Percentiles rank a stretch among this genome's conserved stretches.
Conservation (phyloP, 1,140 invertebrate species). For the Drosophila melanogaster region DNA sequence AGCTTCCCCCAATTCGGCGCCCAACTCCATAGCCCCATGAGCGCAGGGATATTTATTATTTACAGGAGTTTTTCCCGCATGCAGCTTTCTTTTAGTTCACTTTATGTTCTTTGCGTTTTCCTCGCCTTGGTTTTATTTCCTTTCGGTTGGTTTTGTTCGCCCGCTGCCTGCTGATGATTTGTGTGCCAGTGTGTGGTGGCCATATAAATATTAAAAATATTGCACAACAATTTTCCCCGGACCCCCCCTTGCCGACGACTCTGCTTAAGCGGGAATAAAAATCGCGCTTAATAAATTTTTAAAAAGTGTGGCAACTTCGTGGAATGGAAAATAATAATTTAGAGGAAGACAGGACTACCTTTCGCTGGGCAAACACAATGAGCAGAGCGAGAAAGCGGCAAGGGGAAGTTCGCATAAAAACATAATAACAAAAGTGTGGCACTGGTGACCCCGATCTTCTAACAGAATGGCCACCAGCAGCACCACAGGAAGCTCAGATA, state of each 20-base stretch:
- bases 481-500: conserved; percentile 72
- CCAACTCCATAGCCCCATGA: conserved; percentile 13
- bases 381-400: neutral
- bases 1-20: conserved; percentile 49
- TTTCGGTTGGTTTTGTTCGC: conserved; percentile 42
- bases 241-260: neutral
- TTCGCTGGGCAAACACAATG: conserved; percentile 17
- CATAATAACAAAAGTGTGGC: conserved; percentile 72
- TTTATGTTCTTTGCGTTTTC: conserved; percentile 39
- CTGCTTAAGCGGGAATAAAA: conserved; percentile 59
- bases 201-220: conserved; percentile 83
- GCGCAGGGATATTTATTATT: conserved; percentile 75
- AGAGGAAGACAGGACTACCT: conserved; percentile 36
- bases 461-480: conserved; percentile 19
- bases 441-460: conserved; percentile 40
- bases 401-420: conserved; percentile 51
- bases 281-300: conserved; percentile 78
- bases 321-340: conserved; percentile 76
- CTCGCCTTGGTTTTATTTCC: conserved; percentile 33
- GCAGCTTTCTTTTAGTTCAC: conserved; percentile 56
- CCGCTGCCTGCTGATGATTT: conserved; percentile 75
- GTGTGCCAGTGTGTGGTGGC: conserved; percentile 74
- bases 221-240: conserved; percentile 68
- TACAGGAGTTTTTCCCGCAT: conserved; percentile 72
- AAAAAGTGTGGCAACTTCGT: conserved; percentile 72